Conservation (phyloP, 2,113 vertebrate species). For the Oryzias woworae region DNA sequence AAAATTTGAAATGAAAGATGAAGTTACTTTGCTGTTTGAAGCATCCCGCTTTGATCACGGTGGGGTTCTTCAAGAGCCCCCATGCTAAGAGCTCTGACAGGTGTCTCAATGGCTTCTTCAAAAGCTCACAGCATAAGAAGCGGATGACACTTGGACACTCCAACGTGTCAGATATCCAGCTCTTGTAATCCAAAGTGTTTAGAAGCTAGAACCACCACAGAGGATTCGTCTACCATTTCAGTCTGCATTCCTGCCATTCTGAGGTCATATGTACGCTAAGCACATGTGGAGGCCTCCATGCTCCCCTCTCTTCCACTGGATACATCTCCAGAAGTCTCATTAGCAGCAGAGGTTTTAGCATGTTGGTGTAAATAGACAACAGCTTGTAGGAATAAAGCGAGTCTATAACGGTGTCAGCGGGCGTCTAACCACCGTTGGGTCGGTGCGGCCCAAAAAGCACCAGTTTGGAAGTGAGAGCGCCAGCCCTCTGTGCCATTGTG, state of each 20-base stretch:
- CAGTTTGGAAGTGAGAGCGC: slow-evolving; percentile 41
- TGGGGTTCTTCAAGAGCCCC: slow-evolving; percentile 6
- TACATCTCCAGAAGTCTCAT: slow-evolving; percentile 13
- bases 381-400: slow-evolving; percentile 14
- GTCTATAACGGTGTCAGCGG: slow-evolving; percentile 46
- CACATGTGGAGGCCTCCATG: slow-evolving; percentile 56
- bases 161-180: neutral
- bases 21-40: slow-evolving; percentile 13
- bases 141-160: neutral
- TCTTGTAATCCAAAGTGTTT: slow-evolving; percentile 8
- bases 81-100: slow-evolving; percentile 17
- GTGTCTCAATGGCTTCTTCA: slow-evolving; percentile 6
- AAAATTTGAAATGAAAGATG: slow-evolving; percentile 19
- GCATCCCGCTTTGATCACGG: slow-evolving; percentile 30
- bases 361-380: slow-evolving; percentile 1
- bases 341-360: slow-evolving; percentile 1
- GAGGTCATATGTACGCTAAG: slow-evolving; percentile 73
- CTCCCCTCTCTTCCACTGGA: slow-evolving; percentile 61
- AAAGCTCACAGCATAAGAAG: slow-evolving; percentile 1
- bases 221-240: slow-evolving; percentile 48
- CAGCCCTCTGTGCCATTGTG: slow-evolving; percentile 44
- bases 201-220: slow-evolving; percentile 6
- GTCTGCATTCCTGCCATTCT: slow-evolving; percentile 62
- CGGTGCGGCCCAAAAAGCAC: slow-evolving; percentile 32
- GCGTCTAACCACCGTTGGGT: slow-evolving; percentile 41